A percentile compares a stretch with the other conserved stretches of the same genome.
phyloP scores from a whole-genome alignment of 2,797 vertebrate species.

The Mus minutoides region DNA sequence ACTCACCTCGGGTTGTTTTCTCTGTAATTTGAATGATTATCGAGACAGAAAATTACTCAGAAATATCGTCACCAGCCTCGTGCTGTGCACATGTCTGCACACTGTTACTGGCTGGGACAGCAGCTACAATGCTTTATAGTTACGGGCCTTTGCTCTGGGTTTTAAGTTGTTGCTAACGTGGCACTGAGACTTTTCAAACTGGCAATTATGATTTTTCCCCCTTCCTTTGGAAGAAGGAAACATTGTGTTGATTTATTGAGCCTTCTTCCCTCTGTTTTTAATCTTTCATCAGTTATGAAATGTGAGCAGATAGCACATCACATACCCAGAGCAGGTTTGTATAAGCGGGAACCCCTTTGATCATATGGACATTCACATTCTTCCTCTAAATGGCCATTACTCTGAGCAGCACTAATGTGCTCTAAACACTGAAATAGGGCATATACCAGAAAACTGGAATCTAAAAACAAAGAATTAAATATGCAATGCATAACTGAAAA shows the following conservation, averaged over 20 bases:
- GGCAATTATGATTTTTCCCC: neutral
- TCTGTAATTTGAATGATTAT: neutral
- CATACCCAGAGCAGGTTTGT: constrained; percentile 15
- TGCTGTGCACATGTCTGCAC: neutral
- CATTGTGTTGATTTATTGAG: constrained; percentile 15
- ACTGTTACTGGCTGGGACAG: neutral
- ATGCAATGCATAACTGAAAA: neutral
- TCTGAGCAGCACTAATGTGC: neutral
- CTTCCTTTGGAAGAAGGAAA: constrained; percentile 35
- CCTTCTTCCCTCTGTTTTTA: constrained; percentile 19
- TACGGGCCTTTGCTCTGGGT: neutral
- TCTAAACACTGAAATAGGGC: constrained; percentile 36
- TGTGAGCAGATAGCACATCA: constrained; percentile 31
- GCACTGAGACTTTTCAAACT: constrained; percentile 21
- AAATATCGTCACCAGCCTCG: neutral
- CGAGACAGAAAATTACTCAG: constrained; percentile 32
- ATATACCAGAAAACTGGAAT: constrained; percentile 21
- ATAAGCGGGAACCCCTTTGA: constrained; percentile 37
- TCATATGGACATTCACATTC: neutral
- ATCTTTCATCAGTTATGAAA: constrained; percentile 21
- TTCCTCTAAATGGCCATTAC: constrained; percentile 15
- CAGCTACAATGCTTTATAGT: neutral
- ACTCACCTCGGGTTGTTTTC: constrained; percentile 13
- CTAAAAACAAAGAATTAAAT: constrained; percentile 43
- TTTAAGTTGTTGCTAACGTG: constrained; percentile 16